Evolutionary conservation across 2,113 vertebrate genomes (phyloP).

Genomic region (Mus pahari): DNA sequence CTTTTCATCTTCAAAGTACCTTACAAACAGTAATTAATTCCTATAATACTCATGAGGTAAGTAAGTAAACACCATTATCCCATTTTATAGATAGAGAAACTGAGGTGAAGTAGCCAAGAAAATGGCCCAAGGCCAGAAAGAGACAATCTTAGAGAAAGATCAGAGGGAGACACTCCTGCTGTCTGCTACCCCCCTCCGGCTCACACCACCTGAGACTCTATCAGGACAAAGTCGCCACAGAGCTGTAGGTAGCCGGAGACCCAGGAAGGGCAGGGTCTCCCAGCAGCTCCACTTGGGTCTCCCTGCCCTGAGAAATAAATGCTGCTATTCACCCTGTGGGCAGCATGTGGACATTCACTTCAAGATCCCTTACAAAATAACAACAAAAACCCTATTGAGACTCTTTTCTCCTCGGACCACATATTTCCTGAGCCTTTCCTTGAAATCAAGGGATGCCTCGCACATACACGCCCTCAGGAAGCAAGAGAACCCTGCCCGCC

Average conservation of each 20-base stretch:
- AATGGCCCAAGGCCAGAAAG: conserved; percentile 56
- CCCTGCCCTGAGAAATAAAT: conserved; percentile 81
- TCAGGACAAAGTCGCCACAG: background rate
- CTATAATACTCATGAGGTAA: conserved; percentile 73
- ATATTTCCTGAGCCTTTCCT: conserved; percentile 83
- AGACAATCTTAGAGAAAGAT: conserved; percentile 32
- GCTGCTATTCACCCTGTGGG: conserved; percentile 81
- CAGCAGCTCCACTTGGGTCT: conserved; percentile 34
- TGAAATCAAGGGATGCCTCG: conserved; percentile 73
- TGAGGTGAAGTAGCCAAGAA: conserved; percentile 68
- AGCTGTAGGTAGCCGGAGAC: conserved; percentile 11
- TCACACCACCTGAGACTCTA: background rate
- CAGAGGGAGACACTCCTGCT: background rate
- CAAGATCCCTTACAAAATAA: conserved; percentile 82
- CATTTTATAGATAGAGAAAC: conserved; percentile 80
- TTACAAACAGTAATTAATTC: conserved; percentile 79
- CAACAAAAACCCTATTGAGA: conserved; percentile 82
- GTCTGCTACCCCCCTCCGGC: background rate
- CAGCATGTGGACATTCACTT: conserved; percentile 80
- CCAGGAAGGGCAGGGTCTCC: background rate
- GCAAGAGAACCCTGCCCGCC: conserved; percentile 66
- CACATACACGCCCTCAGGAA: conserved; percentile 78
- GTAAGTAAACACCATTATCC: conserved; percentile 79
- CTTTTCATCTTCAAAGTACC: conserved; percentile 82
- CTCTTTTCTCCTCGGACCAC: conserved; percentile 72